Base-by-base conservation (phyloP, 2,113 vertebrate genomes). In the Cebus imitator region DNA sequence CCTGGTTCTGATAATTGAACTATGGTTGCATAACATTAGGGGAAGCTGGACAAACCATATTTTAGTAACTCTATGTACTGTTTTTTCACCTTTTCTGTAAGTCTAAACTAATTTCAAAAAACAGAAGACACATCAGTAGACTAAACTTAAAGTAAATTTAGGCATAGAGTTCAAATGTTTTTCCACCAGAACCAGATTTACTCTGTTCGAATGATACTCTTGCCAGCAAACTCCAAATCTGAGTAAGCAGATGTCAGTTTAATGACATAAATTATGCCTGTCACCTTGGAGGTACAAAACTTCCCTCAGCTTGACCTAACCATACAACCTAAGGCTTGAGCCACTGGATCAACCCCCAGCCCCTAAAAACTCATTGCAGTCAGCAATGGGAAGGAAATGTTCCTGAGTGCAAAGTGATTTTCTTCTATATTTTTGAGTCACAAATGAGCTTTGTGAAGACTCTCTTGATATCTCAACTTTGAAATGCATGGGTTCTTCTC, bases 191-290 rank as follows among this genome's bases (percentile, higher is more conserved):
- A 88, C 48, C 55, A 83, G 21, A 91, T 48, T 21, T 68, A 50
- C 52, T 80, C 52, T 78, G n/a, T 70, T 52, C n/a, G 61, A 66
- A 58, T 73, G 57, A 96, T 57, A 82, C 13, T 87, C 45, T 21
- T 50, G 27, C 68, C 37, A 95, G 50, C 21, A 84, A 83, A 91
- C 30, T 52, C 32, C 90, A 93, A 84, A 86, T 48, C 27, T 48
- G 25, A 79, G 68, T 84, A 82, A 82, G 82, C 37, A 92, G 32
- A 84, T 68, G 17, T 79, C 89, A 95, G 48, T 91, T 92, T 89
- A 88, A 94, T 72, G 72, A 95, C 83, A 94, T 30, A 68, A 94
- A 96, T 87, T 90, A 81, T 57, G 66, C 48, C 45, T 75, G 68
- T 83, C 93, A 90, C 55, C 78, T 93, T 93, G 43, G 86, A 83